Conservation (phyloP, 2,888 invertebrate genomes). For the Chironomus riparius region DNA sequence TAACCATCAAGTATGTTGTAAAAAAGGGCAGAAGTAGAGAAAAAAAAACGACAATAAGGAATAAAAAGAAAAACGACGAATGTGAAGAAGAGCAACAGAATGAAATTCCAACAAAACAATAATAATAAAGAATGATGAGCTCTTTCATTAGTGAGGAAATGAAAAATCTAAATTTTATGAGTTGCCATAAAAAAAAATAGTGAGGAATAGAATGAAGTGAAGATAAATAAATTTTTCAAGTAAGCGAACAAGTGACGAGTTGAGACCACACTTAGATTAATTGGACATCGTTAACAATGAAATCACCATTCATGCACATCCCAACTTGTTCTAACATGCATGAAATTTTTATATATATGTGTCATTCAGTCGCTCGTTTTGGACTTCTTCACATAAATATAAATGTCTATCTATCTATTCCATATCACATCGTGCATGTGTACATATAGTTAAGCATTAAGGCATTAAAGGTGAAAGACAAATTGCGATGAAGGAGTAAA, state of each 20-base stretch:
- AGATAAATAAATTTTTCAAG: slow-evolving; percentile 4
- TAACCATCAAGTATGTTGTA: too few relatives aligned
- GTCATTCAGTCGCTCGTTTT: neutral
- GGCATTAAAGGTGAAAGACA: too few relatives aligned
- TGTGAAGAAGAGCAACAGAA: too few relatives aligned
- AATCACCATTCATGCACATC: neutral
- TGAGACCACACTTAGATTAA: neutral
- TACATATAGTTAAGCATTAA: too few relatives aligned
- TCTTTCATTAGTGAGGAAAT: neutral
- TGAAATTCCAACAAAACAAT: neutral
- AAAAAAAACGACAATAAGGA: too few relatives aligned
- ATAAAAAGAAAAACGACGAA: too few relatives aligned
- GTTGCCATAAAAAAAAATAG: neutral
- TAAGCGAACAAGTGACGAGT: neutral
- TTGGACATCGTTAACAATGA: neutral
- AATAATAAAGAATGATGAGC: neutral
- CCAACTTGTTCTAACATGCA: neutral
- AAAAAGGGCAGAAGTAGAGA: too few relatives aligned
- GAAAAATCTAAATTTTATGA: slow-evolving; percentile 7
- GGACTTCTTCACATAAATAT: too few relatives aligned
- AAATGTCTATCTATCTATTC: neutral
- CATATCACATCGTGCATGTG: too few relatives aligned
- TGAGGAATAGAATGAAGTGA: neutral
- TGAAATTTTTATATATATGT: neutral
- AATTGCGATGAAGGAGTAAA: neutral